Evolutionary conservation across 2,888 invertebrate genomes (phyloP).

Genomic region (Allophyes oxyacanthae): DNA sequence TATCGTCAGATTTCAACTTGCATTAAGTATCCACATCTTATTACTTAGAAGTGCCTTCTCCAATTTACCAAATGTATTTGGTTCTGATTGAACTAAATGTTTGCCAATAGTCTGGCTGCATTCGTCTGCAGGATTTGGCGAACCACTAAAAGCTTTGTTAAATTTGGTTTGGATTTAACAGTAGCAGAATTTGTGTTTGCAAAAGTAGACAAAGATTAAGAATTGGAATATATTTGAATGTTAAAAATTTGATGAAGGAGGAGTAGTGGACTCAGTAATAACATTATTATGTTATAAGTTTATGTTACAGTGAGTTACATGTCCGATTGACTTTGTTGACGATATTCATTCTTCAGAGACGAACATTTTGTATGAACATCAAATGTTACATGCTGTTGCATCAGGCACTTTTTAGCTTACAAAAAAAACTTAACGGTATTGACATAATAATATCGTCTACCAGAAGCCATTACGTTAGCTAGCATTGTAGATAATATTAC

Average conservation of each 20-base stretch:
- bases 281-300: not conserved
- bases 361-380: too few relatives aligned
- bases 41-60: conserved; percentile 25
- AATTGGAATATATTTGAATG: conserved; percentile 16
- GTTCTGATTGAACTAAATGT: conserved; percentile 53
- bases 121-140: conserved; percentile 52
- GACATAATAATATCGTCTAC: not conserved
- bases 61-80: conserved; percentile 44
- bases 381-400: too few relatives aligned
- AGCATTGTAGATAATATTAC: too few relatives aligned
- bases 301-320: too few relatives aligned
- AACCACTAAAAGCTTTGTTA: conserved; percentile 52
- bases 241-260: conserved; percentile 3
- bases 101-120: conserved; percentile 57
- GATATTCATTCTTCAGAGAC: too few relatives aligned
- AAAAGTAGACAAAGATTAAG: conserved; percentile 27
- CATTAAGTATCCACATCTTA: conserved; percentile 10
- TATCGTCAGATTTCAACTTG: not conserved
- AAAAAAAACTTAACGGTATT: not conserved
- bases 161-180: conserved; percentile 43
- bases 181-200: conserved; percentile 31
- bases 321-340: too few relatives aligned
- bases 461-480: too few relatives aligned
- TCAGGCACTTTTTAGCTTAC: too few relatives aligned
- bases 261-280: not conserved